Percentiles rank a stretch among this genome's conserved stretches.
These are phyloP conservation scores for Rhamphomyia laevipes DNA, from an alignment of 2,888 invertebrate species.

Conservation along the genomic window DNA sequence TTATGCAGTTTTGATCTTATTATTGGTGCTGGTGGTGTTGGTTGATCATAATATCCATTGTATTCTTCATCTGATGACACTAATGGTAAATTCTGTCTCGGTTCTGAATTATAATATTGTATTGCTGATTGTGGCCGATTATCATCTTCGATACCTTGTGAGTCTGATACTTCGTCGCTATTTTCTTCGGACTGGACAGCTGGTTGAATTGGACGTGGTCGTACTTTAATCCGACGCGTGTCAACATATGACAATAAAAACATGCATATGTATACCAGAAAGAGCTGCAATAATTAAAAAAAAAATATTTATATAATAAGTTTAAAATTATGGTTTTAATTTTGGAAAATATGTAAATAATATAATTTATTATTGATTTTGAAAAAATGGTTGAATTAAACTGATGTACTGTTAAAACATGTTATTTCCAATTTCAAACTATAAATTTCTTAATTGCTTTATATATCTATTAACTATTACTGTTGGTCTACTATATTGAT, in stretches of 20 bases:
- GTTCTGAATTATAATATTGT: constrained; percentile 35
- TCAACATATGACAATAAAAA: constrained; percentile 1
- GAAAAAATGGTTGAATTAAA: no score
- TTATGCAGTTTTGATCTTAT: constrained; percentile 13
- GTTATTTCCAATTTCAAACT: no score
- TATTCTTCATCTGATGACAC: constrained; percentile 38
- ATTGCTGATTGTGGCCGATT: constrained; percentile 29
- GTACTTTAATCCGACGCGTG: constrained; percentile 37
- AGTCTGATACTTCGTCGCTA: constrained; percentile 20
- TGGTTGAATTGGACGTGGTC: constrained; percentile 24
- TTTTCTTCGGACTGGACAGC: constrained; percentile 6
- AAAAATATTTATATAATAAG: no score
- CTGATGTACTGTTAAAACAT: no score
- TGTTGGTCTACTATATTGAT: no score
- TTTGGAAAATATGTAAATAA: no score
- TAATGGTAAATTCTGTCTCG: constrained; percentile 29
- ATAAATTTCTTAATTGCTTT: no score
- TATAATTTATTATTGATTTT: no score
- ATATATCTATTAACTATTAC: no score
- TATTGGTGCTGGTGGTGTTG: constrained; percentile 13
- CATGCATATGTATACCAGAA: no score
- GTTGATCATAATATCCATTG: constrained; percentile 40
- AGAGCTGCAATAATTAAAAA: no score
- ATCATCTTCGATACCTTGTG: constrained; percentile 38
- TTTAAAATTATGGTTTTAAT: no score